Base-by-base conservation (phyloP, 2,888 invertebrate genomes). In the Caenorhabditis sp. region DNA sequence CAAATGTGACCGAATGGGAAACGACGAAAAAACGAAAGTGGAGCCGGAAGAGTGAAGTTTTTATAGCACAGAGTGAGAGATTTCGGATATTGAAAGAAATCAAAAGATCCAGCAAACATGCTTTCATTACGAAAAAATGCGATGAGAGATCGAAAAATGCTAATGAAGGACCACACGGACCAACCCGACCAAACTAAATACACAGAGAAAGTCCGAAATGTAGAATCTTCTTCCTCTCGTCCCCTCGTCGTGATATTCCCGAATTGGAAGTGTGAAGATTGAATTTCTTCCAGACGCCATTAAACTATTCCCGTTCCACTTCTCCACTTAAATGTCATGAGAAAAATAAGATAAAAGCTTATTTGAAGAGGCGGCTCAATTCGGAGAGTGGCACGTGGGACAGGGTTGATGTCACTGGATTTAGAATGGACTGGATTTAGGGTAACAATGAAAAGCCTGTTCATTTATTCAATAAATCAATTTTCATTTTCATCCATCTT, bases 331-430 rank as follows among this genome's bases (percentile, higher is more conserved):
- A 74, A 64, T 51, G 64, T 24, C 63, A 59, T 74, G 63, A 41
- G 74, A 74, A 63, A 35, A 38, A 70, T 49, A 22, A 64, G 41
- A 56, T 64, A 63, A 56, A 74, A 66, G 49, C 64, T 28, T 19
- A 74, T 56, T 74, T 74, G 12, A 74, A 31, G 28, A 54, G 8
- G 4, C 24, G 12, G 35, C n/a, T 28, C 59, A 72, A 35, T 19
- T 61, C 35, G 19, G 22, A 61, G n/a, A 38, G 47, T 49, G 61
- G 63, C 73, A 61, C 61, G 61, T 24, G 61, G 54, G 14, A 19
- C 51, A 1, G 35, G 31, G 5, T 28, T 61, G 61, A 73, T 51
- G 26, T 73, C 61, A 51, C 63, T 35, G 49, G 24, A 38, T n/a
- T 16, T n/a, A 47, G 59, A 72, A 47, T 38, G 49, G 19, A 10